phyloP scores from a whole-genome alignment of 2,888 invertebrate genomes.

The Pedicia rivosa region DNA sequence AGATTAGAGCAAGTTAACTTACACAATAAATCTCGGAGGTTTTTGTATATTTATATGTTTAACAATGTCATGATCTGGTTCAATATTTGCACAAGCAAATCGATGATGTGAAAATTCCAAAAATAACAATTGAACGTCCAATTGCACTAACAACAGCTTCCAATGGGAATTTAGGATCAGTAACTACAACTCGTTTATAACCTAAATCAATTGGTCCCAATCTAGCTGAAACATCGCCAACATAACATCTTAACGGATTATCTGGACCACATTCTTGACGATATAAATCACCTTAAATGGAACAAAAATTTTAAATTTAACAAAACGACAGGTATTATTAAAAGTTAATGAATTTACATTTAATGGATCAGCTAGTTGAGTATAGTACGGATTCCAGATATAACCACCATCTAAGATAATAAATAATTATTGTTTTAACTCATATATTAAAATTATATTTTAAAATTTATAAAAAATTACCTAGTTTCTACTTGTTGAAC shows the following conservation, averaged over 20 bases:
- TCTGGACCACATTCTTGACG: conserved; percentile 73
- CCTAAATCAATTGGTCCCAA: conserved; percentile 71
- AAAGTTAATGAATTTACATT: conserved; percentile 38
- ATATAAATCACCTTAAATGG: conserved; percentile 67
- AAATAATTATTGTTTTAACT: too few species aligned
- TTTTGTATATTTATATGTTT: conserved; percentile 77
- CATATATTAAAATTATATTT: too few species aligned
- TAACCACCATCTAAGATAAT: conserved; percentile 86
- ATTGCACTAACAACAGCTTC: conserved; percentile 61
- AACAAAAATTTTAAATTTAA: too few species aligned
- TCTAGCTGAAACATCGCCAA: conserved; percentile 76
- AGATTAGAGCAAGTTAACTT: too few species aligned
- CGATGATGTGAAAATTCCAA: conserved; percentile 53
- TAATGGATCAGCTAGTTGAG: conserved; percentile 75
- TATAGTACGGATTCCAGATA: conserved; percentile 82
- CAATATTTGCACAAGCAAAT: conserved; percentile 83
- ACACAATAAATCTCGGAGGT: conserved; percentile 79
- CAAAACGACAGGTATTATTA: too few species aligned
- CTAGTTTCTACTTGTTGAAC: too few species aligned
- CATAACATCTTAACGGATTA: conserved; percentile 78
- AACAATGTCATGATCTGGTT: conserved; percentile 77
- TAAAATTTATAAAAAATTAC: too few species aligned
- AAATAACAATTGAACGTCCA: conserved; percentile 72
- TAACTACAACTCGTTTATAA: conserved; percentile 53
- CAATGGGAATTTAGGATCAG: conserved; percentile 77